A percentile compares a stretch with the other conserved stretches of the same genome.
Conservation (phyloP, 2,113 vertebrate species). For the Gallinago media region DNA sequence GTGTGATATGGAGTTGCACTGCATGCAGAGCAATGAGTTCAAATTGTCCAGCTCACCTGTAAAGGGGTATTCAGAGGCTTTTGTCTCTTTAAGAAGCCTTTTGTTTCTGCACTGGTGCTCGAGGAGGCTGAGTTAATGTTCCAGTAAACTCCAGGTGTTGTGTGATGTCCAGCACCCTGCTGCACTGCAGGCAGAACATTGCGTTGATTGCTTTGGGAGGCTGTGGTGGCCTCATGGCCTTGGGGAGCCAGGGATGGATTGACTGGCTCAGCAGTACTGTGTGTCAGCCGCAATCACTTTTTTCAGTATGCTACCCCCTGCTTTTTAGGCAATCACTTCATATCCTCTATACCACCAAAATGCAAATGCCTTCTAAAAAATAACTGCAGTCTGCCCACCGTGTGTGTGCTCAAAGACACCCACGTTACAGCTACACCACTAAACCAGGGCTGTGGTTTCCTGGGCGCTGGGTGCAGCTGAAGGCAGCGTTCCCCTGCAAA, state of each 20-base stretch:
- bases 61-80: neutral
- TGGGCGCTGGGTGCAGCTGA: neutral
- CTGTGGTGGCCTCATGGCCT: neutral
- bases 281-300: neutral
- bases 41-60: neutral
- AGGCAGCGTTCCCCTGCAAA: neutral
- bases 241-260: neutral
- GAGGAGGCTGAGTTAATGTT: neutral
- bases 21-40: neutral
- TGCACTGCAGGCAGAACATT: neutral
- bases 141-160: neutral
- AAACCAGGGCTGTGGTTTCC: constrained; percentile 19
- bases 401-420: neutral
- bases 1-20: neutral
- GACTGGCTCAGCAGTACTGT: neutral
- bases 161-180: neutral
- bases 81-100: neutral
- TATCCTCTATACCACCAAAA: neutral
- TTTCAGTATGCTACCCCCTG: neutral
- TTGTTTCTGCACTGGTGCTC: neutral
- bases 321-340: neutral
- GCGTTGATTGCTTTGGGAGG: neutral
- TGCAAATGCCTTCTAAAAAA: neutral
- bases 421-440: neutral
- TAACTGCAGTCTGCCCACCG: neutral